These are phyloP conservation scores for Cheilosia vernalis DNA, from an alignment of 2,888 invertebrate species.

Conservation along the genomic window DNA sequence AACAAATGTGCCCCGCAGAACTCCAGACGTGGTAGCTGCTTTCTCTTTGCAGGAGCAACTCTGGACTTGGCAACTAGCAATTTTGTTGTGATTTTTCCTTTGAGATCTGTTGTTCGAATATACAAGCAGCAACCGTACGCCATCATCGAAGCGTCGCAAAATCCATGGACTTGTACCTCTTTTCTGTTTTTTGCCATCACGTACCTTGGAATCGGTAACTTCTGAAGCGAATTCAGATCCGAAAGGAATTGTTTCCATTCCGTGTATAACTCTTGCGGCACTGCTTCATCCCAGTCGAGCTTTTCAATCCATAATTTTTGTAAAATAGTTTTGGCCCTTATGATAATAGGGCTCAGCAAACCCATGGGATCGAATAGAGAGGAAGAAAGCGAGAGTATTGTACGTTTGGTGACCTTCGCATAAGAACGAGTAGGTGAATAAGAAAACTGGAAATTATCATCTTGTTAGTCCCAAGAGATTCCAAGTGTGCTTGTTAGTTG, in stretches of 20 bases:
- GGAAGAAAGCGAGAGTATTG: slow-evolving; percentile 25
- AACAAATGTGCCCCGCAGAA: too few relatives aligned
- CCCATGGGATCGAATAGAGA: slow-evolving; percentile 58
- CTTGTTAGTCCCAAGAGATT: slow-evolving; percentile 37
- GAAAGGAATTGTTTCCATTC: slow-evolving; percentile 23
- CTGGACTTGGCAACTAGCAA: too few relatives aligned
- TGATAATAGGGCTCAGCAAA: slow-evolving; percentile 58
- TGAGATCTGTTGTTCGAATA: neutral
- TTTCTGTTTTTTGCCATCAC: neutral
- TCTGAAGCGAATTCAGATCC: slow-evolving; percentile 9
- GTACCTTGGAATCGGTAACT: slow-evolving; percentile 27
- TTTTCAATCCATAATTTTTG: slow-evolving; percentile 57
- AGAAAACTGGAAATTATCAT: slow-evolving; percentile 45
- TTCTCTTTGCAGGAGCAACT: too few relatives aligned
- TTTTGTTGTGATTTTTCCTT: neutral
- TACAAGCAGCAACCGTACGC: slow-evolving; percentile 14
- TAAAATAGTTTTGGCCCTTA: slow-evolving; percentile 65
- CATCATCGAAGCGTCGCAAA: slow-evolving; percentile 27
- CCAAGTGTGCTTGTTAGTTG: slow-evolving; percentile 46
- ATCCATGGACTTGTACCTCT: slow-evolving; percentile 23
- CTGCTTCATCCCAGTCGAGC: slow-evolving; percentile 51
- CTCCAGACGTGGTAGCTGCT: too few relatives aligned
- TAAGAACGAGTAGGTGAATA: slow-evolving; percentile 18
- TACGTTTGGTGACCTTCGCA: slow-evolving; percentile 18
- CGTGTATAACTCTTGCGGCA: slow-evolving; percentile 20